phyloP scores from a whole-genome alignment of 2,888 invertebrate genomes.

The Branchellion lobata region DNA sequence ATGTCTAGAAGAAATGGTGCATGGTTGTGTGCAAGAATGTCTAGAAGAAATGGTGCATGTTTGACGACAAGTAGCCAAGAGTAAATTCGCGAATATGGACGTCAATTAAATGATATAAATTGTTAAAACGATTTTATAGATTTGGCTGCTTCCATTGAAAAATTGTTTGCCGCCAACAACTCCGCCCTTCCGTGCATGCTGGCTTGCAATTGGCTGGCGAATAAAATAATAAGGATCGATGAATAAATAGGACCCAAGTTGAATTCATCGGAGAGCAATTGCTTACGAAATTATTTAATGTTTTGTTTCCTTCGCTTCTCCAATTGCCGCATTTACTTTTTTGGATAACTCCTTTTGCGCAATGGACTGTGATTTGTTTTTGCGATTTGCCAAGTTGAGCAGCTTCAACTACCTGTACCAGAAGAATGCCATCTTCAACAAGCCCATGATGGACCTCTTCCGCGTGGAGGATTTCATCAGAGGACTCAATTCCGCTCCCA shows the following conservation, averaged over 20 bases:
- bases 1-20: background rate
- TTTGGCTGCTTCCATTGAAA: constrained; percentile 38
- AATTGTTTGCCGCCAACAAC: constrained; percentile 24
- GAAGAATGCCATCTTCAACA: background rate
- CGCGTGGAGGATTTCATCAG: constrained; percentile 5
- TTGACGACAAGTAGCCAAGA: background rate
- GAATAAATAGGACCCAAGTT: constrained; percentile 30
- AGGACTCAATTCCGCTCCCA: background rate
- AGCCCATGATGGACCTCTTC: background rate
- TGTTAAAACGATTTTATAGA: constrained; percentile 21
- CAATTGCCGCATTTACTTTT: background rate
- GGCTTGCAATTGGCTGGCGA: constrained; percentile 27
- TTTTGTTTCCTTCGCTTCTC: constrained; percentile 13
- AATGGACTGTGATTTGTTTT: constrained; percentile 15
- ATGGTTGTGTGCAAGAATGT: background rate
- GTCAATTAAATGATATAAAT: constrained; percentile 10
- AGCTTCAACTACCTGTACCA: background rate
- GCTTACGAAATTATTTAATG: constrained; percentile 25
- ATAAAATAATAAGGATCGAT: constrained; percentile 41
- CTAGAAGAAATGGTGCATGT: background rate
- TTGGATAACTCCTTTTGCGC: background rate
- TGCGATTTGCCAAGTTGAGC: constrained; percentile 6
- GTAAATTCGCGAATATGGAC: constrained; percentile 1
- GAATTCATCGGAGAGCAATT: constrained; percentile 38
- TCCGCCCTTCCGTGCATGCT: constrained; percentile 35